phyloP scores from a whole-genome alignment of 1,140 invertebrate genomes.

The honey bee (Apis mellifera) region Amel_HAv3.1 CM009936.2:7049501-7050000 shows the following conservation, averaged over 20 bases:
- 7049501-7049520: background rate
- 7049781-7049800: no score
- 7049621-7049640: no score
- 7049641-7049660: no score
- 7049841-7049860: background rate
- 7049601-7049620: no score
- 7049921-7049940: slow-evolving; percentile 13
- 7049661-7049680: no score
- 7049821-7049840: background rate
- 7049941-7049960: background rate
- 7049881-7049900: background rate
- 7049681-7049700: no score
- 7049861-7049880: background rate
- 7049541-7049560: no score
- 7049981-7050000: slow-evolving; percentile 53
- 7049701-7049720: no score
- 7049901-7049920: slow-evolving; percentile 23
- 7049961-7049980: slow-evolving; percentile 4
- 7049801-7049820: no score
- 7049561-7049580: background rate
- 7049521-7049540: background rate
- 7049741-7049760: no score
- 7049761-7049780: no score
- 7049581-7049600: background rate
- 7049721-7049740: no score